Evolutionary conservation across 2,888 invertebrate genomes (phyloP).

Genomic region (Adineta ricciae): DNA sequence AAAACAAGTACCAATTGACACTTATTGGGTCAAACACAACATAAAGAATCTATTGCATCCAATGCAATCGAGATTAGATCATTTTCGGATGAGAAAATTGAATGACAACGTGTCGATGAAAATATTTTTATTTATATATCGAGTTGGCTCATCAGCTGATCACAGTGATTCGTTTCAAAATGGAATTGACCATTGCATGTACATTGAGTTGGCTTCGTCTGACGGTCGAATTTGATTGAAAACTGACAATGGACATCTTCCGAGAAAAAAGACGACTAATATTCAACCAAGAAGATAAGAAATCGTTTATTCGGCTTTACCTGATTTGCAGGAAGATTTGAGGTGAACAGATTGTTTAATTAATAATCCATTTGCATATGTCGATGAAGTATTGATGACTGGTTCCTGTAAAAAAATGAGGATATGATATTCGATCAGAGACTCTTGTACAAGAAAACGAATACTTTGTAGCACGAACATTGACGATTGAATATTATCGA

Average conservation of each 20-base stretch:
- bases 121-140: background rate
- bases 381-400: background rate
- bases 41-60: no score
- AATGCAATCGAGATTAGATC: no score
- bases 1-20: no score
- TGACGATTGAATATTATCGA: background rate
- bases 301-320: background rate
- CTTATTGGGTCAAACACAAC: no score
- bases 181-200: background rate
- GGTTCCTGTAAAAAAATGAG: background rate
- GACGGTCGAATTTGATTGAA: background rate
- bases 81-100: no score
- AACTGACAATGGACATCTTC: constrained; percentile 10
- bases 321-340: background rate
- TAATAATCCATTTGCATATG: background rate
- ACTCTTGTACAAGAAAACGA: background rate
- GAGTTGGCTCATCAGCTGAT: background rate
- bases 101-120: no score
- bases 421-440: no score
- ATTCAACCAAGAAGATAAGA: background rate
- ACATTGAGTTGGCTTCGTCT: background rate
- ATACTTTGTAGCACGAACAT: background rate
- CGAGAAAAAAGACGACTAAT: background rate
- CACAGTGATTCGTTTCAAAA: background rate
- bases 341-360: background rate